Conservation (phyloP, 2,797 vertebrate genomes). For the Phylloscopus collybita region DNA sequence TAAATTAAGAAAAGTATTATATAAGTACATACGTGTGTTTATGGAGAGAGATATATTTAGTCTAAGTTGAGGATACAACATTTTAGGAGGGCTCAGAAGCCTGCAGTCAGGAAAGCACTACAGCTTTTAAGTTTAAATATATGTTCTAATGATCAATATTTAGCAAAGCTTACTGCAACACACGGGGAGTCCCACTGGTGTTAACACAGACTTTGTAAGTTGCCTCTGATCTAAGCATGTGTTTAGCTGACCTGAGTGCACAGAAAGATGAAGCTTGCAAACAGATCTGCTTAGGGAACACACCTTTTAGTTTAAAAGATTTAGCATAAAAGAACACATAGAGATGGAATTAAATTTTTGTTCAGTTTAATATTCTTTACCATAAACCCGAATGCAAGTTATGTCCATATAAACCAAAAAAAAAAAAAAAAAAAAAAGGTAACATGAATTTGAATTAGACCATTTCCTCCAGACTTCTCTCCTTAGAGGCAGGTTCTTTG, state of each 20-base stretch:
- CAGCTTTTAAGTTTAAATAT: background rate
- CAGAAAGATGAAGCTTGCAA: background rate
- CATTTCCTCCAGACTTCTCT: background rate
- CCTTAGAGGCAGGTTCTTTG: background rate
- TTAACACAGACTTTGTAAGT: background rate
- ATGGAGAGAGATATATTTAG: background rate
- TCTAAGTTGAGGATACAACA: background rate
- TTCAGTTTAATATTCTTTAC: background rate
- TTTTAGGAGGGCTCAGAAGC: background rate
- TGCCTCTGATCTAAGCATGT: background rate
- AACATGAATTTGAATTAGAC: background rate
- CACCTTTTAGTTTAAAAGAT: background rate
- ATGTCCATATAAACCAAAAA: background rate
- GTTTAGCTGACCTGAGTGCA: background rate
- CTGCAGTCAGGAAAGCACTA: background rate
- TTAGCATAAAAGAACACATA: background rate
- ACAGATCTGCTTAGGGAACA: background rate
- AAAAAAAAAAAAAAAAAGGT: background rate
- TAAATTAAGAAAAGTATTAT: background rate
- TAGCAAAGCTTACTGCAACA: background rate
- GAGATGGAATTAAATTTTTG: background rate
- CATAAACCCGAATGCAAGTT: background rate
- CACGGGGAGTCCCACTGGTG: background rate
- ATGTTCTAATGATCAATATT: background rate
- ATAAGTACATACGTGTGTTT: background rate